These are phyloP conservation scores for Tachina fera DNA, from an alignment of 2,888 invertebrate species.

Conservation along the genomic window DNA sequence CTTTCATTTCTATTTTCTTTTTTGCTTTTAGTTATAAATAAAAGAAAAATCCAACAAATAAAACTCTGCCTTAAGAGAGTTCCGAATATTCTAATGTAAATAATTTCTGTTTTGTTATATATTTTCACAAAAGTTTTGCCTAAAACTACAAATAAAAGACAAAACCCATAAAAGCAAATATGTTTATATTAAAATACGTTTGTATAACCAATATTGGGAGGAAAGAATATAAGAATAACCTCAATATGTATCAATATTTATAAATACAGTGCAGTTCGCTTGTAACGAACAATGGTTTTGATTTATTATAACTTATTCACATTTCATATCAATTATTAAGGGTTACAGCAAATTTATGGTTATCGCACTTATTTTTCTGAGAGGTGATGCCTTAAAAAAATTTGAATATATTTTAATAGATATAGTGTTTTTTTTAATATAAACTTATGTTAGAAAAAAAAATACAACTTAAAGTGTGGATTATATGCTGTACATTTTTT, in stretches of 20 bases:
- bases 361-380: too few relatives aligned
- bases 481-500: too few relatives aligned
- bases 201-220: neutral
- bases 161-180: constrained; percentile 6
- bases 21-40: neutral
- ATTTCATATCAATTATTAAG: too few relatives aligned
- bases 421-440: too few relatives aligned
- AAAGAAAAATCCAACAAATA: constrained; percentile 1
- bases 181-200: neutral
- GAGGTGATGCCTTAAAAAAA: too few relatives aligned
- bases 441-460: too few relatives aligned
- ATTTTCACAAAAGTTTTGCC: constrained; percentile 1
- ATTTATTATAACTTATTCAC: too few relatives aligned
- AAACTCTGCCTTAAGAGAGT: neutral
- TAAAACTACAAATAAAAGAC: constrained; percentile 14
- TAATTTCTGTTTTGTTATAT: neutral
- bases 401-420: too few relatives aligned
- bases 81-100: constrained; percentile 5
- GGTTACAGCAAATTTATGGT: too few relatives aligned
- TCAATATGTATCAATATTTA: constrained; percentile 13
- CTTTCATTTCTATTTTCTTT: constrained; percentile 6
- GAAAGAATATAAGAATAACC: neutral
- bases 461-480: too few relatives aligned
- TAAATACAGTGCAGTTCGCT: neutral
- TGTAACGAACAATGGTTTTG: too few relatives aligned